Evolutionary conservation across 2,113 vertebrate genomes (phyloP), one percentile per base, ranked within the genome.

Genomic region (Stigmatopora nigra): DNA sequence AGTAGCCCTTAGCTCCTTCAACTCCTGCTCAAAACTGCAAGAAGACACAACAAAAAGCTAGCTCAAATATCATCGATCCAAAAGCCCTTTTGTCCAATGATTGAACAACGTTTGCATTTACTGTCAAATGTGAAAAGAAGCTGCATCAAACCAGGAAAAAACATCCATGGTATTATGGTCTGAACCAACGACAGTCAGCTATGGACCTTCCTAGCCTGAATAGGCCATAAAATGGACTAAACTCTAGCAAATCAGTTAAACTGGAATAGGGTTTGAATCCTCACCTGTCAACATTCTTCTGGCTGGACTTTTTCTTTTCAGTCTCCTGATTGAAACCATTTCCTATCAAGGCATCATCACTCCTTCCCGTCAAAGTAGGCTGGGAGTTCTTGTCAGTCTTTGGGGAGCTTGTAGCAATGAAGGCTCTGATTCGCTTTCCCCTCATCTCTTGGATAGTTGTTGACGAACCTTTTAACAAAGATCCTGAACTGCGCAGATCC

Each of bases 21-120:
- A 97, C 70, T 93, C 92, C 74, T 91, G 89, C 68, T 92, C 89
- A 1, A 97, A 87, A 65, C 97, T 99, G 85, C 0, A 47, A 71
- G 49, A 47, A 71, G 49, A 76, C 6, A 64, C 19, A 4, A 70
- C 16, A 65, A 45, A 68, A 6, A 36, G 12, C 56, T 1, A 7
- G 58, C n/a, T 76, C 11, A 69, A 17, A 61, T n/a, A 7, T 4
- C 10, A 1, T 45, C 14, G 16, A 49, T 20, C 25, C 15, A 35
- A 45, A 61, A 31, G 35, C 46, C 14, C 14, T 46, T 46, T 46
- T 6, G 14, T 13, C 14, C n/a, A 51, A 17, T n/a, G 7, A 49
- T 16, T 15, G 15, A 49, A 16, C 25, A 31, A 31, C 25, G 25
- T 31, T 31, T 31, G 25, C 25, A 31, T 31, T 31, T 31, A 3